A percentile compares a stretch with the other conserved stretches of the same genome.
These are phyloP conservation scores for Mola mola DNA, from an alignment of 2,113 vertebrate species.

Conservation along the genomic window DNA sequence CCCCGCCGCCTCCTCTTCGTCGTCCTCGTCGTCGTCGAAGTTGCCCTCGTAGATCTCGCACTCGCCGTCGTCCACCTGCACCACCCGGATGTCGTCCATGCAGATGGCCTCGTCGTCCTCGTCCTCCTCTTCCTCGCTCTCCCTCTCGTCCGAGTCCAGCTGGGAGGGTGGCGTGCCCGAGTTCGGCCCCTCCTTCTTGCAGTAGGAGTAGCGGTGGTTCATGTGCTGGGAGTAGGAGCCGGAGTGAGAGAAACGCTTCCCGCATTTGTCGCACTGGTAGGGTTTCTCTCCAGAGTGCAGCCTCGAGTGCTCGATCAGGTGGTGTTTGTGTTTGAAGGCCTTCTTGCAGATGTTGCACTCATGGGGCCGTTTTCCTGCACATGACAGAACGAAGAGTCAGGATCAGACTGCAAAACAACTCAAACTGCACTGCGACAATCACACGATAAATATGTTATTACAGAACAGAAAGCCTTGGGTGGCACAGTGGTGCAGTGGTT, in stretches of 20 bases:
- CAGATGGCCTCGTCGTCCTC: slow-evolving; percentile 83
- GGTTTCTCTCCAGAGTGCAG: slow-evolving; percentile 98
- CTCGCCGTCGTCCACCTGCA: slow-evolving; percentile 80
- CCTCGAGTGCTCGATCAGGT: slow-evolving; percentile 96
- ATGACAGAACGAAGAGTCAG: background rate
- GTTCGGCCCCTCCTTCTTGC: slow-evolving; percentile 89
- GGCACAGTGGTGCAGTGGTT: no score
- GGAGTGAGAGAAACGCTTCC: slow-evolving; percentile 97
- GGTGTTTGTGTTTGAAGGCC: slow-evolving; percentile 99
- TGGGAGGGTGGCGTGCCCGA: slow-evolving; percentile 85
- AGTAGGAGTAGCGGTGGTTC: slow-evolving; percentile 99
- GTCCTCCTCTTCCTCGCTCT: slow-evolving; percentile 85
- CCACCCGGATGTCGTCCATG: slow-evolving; percentile 82
- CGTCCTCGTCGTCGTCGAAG: slow-evolving; percentile 47
- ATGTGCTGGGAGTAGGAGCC: slow-evolving; percentile 99
- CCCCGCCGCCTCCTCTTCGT: slow-evolving; percentile 9
- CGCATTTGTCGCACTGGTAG: slow-evolving; percentile 98
- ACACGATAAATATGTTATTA: no score
- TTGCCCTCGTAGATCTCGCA: slow-evolving; percentile 77
- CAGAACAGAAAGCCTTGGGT: no score
- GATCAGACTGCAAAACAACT: background rate
- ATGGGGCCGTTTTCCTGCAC: slow-evolving; percentile 93
- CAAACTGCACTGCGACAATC: background rate
- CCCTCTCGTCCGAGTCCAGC: slow-evolving; percentile 91
- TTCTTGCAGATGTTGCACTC: slow-evolving; percentile 96